These are phyloP conservation scores for Drosophila carrolli DNA, from an alignment of 1,140 invertebrate species.

Conservation along the genomic window DNA sequence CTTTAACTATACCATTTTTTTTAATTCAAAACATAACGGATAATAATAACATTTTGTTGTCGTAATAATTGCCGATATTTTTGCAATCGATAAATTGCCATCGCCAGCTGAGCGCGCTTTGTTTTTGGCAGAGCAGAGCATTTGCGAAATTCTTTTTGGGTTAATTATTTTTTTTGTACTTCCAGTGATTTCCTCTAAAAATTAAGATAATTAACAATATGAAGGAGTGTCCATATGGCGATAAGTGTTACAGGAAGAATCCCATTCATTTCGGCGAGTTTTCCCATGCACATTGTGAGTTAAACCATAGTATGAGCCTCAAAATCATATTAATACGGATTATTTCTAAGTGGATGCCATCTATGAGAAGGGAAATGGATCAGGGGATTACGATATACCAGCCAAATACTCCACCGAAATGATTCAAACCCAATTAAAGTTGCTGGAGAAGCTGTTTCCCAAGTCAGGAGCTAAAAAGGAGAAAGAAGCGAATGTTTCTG, in stretches of 20 bases:
- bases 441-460: conserved; percentile 79
- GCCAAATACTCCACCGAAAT: conserved; percentile 82
- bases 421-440: conserved; percentile 86
- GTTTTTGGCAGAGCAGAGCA: conserved; percentile 8
- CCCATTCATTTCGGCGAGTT: conserved; percentile 92
- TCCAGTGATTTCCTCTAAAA: background rate
- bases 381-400: conserved; percentile 84
- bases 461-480: conserved; percentile 24
- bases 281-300: conserved; percentile 91
- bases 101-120: conserved; percentile 38
- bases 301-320: background rate
- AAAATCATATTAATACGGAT: conserved; percentile 51
- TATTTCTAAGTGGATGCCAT: conserved; percentile 86
- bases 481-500: conserved; percentile 13
- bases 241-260: conserved; percentile 92
- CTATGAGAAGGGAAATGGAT: conserved; percentile 72
- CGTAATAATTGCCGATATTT: background rate
- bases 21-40: too few relatives aligned
- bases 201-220: conserved; percentile 25
- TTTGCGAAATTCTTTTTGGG: conserved; percentile 23
- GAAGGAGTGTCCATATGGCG: conserved; percentile 88
- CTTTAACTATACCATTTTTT: too few relatives aligned
- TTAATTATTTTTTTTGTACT: conserved; percentile 11
- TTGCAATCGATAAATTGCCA: conserved; percentile 12
- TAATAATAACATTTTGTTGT: too few relatives aligned